A percentile compares a stretch with the other conserved stretches of the same genome.
These are phyloP conservation scores for Daubentonia madagascariensis DNA, from an alignment of 2,113 vertebrate species.

Conservation along the genomic window DNA sequence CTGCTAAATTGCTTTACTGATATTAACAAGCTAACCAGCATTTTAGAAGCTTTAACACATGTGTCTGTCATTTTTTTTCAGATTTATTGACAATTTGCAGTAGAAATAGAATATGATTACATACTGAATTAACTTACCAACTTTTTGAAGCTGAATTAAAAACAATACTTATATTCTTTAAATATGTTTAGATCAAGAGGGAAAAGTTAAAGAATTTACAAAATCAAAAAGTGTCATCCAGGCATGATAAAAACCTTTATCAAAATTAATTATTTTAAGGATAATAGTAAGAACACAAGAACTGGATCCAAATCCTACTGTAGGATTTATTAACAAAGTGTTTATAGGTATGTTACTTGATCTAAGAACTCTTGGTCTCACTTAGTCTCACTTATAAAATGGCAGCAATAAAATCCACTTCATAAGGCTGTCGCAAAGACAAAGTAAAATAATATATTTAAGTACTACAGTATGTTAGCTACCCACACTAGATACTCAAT, in stretches of 20 bases:
- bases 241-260: neutral
- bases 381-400: neutral
- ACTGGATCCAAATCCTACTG: neutral
- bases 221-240: neutral
- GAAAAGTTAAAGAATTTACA: neutral
- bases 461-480: neutral
- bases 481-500: neutral
- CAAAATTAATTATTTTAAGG: neutral
- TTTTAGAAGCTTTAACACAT: neutral
- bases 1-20: neutral
- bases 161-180: neutral
- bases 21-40: neutral
- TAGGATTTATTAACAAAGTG: neutral
- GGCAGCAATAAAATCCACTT: neutral
- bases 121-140: neutral
- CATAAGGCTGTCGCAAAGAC: neutral
- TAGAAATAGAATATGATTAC: neutral
- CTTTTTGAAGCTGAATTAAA: neutral
- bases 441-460: neutral
- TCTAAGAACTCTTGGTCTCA: neutral
- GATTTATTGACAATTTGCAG: neutral
- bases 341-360: neutral
- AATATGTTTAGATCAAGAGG: neutral
- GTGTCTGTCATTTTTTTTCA: neutral
- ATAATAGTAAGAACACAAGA: neutral